Percentiles rank a stretch among this genome's conserved stretches.
phyloP scores from a whole-genome alignment of 2,113 vertebrate genomes.

The Hylia prasina region DNA sequence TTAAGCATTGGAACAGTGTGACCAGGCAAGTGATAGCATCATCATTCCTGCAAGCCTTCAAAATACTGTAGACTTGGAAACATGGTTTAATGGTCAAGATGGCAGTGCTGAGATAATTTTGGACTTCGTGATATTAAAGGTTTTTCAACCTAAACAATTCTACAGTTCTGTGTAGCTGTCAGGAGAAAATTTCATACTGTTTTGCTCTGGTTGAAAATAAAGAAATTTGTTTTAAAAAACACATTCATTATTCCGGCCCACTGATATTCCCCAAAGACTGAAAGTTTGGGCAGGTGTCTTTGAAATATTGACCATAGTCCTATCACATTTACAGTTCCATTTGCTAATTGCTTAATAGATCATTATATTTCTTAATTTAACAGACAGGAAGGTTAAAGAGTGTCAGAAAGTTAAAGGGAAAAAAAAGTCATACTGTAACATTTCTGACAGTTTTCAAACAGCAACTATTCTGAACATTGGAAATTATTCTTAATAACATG shows the following conservation, averaged over 20 bases:
- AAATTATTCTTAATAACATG: neutral
- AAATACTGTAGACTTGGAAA: neutral
- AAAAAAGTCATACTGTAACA: neutral
- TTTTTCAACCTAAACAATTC: neutral
- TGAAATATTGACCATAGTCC: neutral
- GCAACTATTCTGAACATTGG: neutral
- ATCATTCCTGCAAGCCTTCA: neutral
- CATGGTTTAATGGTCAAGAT: neutral
- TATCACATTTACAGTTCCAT: neutral
- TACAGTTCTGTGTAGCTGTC: neutral
- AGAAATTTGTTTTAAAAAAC: neutral
- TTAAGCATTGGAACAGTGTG: neutral
- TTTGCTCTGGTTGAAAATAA: constrained; percentile 36
- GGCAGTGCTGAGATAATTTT: neutral
- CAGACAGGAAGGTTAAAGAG: neutral
- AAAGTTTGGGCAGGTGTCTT: neutral
- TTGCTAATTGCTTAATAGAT: neutral
- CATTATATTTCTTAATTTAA: neutral
- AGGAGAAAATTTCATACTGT: constrained; percentile 3
- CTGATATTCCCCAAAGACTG: neutral
- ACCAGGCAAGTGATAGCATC: neutral
- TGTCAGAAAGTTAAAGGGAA: neutral
- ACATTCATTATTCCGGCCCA: neutral
- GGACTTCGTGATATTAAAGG: neutral
- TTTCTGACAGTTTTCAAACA: neutral